Conservation (phyloP, 2,797 vertebrate species). For the Serranus cabrilla region DNA sequence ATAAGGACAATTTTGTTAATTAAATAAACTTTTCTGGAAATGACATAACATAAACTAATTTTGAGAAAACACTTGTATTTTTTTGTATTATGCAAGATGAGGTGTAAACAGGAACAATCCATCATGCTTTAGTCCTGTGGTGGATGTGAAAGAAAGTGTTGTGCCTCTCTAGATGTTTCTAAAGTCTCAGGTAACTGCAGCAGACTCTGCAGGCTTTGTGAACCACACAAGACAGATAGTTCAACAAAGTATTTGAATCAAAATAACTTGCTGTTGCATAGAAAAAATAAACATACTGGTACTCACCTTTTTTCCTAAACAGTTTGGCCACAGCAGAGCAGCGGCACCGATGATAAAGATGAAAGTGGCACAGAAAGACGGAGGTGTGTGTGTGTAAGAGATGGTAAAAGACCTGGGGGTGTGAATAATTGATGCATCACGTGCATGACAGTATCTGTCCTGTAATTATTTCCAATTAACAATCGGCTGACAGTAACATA, state of each 20-base stretch:
- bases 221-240: neutral
- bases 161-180: slow-evolving; percentile 28
- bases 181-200: slow-evolving; percentile 17
- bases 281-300: slow-evolving; percentile 2
- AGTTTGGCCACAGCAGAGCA: neutral
- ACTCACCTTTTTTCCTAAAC: slow-evolving; percentile 64
- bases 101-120: neutral
- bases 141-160: neutral
- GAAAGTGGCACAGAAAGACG: slow-evolving; percentile 27
- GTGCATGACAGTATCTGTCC: slow-evolving; percentile 28
- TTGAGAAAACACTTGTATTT: neutral
- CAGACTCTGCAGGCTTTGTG: slow-evolving; percentile 12
- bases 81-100: neutral
- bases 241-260: neutral
- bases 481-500: neutral
- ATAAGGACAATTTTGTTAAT: neutral
- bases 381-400: slow-evolving; percentile 32
- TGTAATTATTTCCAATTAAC: slow-evolving; percentile 28
- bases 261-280: neutral
- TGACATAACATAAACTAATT: neutral
- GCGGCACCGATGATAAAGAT: neutral
- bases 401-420: slow-evolving; percentile 57
- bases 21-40: neutral
- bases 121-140: neutral
- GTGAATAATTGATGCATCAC: slow-evolving; percentile 78